Base-by-base conservation (phyloP, 1,140 invertebrate genomes). In the Lepidostoma basale region DNA sequence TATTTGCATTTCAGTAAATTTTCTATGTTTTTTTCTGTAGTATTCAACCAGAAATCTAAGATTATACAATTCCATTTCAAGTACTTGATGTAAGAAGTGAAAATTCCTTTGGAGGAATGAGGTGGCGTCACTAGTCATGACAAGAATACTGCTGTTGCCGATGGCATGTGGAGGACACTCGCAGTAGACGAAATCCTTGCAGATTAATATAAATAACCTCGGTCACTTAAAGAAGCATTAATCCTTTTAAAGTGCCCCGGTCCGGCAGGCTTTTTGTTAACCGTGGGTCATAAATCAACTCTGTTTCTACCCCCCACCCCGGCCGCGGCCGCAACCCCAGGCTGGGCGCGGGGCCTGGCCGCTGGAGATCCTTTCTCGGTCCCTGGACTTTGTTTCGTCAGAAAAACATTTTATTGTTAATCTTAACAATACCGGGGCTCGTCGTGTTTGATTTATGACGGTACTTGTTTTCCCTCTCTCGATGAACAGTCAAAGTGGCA, bases 391-490 rank as follows among this genome's bases (percentile, higher is more conserved):
- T 56, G 52, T 56, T 56, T 56, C 52, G n/a, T 9, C 5, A 30
- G 52, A 56, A 56, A 56, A 56, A 56, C 52, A 56, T 33, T 56
- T 56, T 56, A 56, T 56, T 56, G 52, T 56, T 56, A 22, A 56
- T 56, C 52, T 33, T 12, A 39, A 56, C 52, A 56, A 39, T 56
- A 18, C 52, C 52, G 23, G 28, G 36, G 22, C 52, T 36, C 36
- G 45, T 36, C 52, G 18, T 22, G 28, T 22, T 36, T 56, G 52
- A 56, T 56, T 56, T 56, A 56, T 56, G 14, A 56, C 36, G 52
- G 9, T 36, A 12, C 9, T 12, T 56, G 18, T 56, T 30, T 14
- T 20, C 8, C 18, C 20, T 12, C 33, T 23, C 10, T 49, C 22
- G 45, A 23, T 49, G 20, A 20, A 47, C 20, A 20, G 44, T 18